phyloP scores from a whole-genome alignment of 2,797 vertebrate genomes.

The Apogon talboti region DNA sequence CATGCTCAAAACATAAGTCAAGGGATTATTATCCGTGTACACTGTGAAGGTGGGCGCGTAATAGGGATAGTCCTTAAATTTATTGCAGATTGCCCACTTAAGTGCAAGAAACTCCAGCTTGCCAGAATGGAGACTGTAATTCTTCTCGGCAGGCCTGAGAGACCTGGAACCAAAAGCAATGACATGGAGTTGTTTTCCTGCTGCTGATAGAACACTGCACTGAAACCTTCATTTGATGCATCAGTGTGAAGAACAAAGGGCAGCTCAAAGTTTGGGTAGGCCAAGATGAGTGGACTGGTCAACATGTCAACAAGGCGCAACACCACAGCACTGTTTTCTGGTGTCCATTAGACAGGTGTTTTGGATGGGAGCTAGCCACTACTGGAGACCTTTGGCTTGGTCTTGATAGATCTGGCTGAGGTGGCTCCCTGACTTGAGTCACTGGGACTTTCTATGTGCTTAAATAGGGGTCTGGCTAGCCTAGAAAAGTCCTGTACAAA shows the following conservation, averaged over 20 bases:
- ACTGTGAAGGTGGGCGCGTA: constrained; percentile 10
- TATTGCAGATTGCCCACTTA: constrained; percentile 22
- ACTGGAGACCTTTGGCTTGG: not conserved
- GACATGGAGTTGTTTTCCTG: constrained; percentile 13
- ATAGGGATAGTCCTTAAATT: constrained; percentile 26
- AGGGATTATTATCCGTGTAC: not conserved
- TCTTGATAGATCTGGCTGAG: not conserved
- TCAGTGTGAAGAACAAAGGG: constrained; percentile 27
- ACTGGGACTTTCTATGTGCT: not conserved
- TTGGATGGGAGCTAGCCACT: constrained; percentile 17
- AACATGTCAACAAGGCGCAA: constrained; percentile 12
- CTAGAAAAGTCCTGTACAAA: constrained; percentile 38
- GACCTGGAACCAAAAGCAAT: constrained; percentile 11
- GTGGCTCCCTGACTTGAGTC: not conserved
- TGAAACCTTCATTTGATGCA: constrained; percentile 35
- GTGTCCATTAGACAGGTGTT: not conserved
- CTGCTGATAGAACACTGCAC: constrained; percentile 38
- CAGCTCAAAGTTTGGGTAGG: constrained; percentile 16
- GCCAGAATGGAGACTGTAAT: constrained; percentile 19
- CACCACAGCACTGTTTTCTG: constrained; percentile 13
- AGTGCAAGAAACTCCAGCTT: constrained; percentile 17
- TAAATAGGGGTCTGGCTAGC: not conserved
- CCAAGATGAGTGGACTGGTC: constrained; percentile 17
- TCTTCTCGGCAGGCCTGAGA: constrained; percentile 15
- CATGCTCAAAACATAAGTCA: not conserved